Percentiles rank a stretch among this genome's conserved stretches.
These are phyloP conservation scores for Pogonocichla stellata DNA, from an alignment of 2,113 vertebrate genomes.

Conservation along the genomic window DNA sequence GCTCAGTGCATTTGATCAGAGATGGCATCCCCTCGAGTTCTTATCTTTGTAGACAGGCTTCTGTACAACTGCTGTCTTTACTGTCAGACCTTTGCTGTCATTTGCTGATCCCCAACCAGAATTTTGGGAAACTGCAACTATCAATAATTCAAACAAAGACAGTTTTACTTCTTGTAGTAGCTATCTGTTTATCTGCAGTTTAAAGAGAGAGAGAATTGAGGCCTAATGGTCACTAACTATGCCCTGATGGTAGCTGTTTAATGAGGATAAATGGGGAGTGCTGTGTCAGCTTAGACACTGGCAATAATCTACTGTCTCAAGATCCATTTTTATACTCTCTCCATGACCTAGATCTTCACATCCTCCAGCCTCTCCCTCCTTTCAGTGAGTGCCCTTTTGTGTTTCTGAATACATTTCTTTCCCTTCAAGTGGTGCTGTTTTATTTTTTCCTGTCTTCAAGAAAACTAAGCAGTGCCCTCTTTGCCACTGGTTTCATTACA, in stretches of 20 bases:
- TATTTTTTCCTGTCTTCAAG: neutral
- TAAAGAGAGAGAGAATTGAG: neutral
- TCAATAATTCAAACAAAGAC: neutral
- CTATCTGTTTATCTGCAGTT: neutral
- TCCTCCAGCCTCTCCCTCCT: neutral
- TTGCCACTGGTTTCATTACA: neutral
- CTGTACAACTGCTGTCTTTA: neutral
- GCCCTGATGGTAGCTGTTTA: slow-evolving; percentile 8
- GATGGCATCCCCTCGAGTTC: neutral
- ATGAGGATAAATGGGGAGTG: slow-evolving; percentile 24
- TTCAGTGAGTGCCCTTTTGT: neutral
- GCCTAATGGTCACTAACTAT: neutral
- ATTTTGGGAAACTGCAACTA: neutral
- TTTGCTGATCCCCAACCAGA: neutral
- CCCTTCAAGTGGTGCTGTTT: neutral
- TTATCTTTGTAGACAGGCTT: neutral
- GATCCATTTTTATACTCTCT: slow-evolving; percentile 10
- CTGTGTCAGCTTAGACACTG: neutral
- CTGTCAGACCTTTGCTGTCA: neutral
- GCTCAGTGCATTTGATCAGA: neutral
- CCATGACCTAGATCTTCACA: slow-evolving; percentile 5
- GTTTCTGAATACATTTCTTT: neutral
- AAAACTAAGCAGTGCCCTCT: neutral
- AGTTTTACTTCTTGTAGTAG: neutral
- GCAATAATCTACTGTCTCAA: neutral